Evolutionary conservation across 2,888 invertebrate species (phyloP).

Genomic region (Cerceris rybyensis): DNA sequence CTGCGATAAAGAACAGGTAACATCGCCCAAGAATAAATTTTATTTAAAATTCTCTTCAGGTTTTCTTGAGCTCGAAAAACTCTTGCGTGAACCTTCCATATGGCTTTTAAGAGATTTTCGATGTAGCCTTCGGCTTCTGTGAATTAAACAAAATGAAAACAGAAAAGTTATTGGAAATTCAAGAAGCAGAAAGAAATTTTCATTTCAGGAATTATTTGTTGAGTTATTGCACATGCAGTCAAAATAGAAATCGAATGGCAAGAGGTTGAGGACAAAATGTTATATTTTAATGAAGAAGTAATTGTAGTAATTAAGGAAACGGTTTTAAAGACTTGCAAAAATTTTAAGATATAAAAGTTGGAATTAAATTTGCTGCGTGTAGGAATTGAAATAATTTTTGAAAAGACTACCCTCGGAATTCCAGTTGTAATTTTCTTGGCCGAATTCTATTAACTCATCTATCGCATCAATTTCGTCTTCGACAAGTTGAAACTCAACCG

Average conservation of each 20-base stretch:
- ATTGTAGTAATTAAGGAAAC: not conserved
- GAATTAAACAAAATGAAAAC: constrained; percentile 83
- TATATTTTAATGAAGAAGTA: not conserved
- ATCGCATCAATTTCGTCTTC: constrained; percentile 89
- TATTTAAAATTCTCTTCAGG: constrained; percentile 83
- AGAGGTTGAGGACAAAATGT: constrained; percentile 81
- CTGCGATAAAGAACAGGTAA: constrained; percentile 89
- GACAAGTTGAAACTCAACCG: constrained; percentile 90
- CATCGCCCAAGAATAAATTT: constrained; percentile 88
- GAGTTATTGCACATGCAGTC: too few relatives aligned
- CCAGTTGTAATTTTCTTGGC: constrained; percentile 90
- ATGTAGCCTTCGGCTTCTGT: constrained; percentile 87
- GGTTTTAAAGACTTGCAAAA: too few relatives aligned
- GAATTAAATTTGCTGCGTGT: not conserved
- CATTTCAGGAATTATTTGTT: too few relatives aligned
- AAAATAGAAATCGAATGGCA: too few relatives aligned
- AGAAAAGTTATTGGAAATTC: too few relatives aligned
- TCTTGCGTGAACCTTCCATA: constrained; percentile 88
- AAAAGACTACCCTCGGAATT: constrained; percentile 86
- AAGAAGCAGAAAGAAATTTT: too few relatives aligned
- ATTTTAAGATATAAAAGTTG: not conserved
- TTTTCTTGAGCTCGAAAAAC: constrained; percentile 87
- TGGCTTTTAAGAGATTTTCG: constrained; percentile 86
- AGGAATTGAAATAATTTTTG: not conserved
- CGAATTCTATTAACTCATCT: constrained; percentile 87